A percentile compares a stretch with the other conserved stretches of the same genome.
phyloP scores from a whole-genome alignment of 2,888 invertebrate genomes.

The Bembecia ichneumoniformis region DNA sequence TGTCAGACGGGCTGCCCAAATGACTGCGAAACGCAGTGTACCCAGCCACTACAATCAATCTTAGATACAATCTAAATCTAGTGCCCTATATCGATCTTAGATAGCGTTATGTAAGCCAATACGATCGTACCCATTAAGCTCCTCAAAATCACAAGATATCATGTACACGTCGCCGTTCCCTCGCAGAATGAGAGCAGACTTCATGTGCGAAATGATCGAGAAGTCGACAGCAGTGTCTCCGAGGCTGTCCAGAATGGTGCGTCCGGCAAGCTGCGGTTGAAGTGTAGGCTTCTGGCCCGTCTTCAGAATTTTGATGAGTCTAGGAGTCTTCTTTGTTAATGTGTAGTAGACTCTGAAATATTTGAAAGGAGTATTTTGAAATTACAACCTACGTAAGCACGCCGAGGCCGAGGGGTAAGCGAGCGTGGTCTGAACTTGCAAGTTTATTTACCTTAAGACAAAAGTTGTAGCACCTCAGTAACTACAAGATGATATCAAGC shows the following conservation, averaged over 20 bases:
- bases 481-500: too few species aligned
- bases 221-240: constrained; percentile 92
- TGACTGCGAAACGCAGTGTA: too few species aligned
- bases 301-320: constrained; percentile 42
- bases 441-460: too few species aligned
- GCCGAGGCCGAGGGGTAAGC: too few species aligned
- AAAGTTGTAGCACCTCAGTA: too few species aligned
- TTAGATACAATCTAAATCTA: too few species aligned
- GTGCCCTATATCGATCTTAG: too few species aligned
- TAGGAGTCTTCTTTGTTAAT: constrained; percentile 47
- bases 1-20: too few species aligned
- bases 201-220: constrained; percentile 63
- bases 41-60: too few species aligned
- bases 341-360: constrained; percentile 62
- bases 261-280: constrained; percentile 50
- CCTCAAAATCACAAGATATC: constrained; percentile 34
- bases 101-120: too few species aligned
- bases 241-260: constrained; percentile 68
- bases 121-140: background rate
- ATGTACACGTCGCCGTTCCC: constrained; percentile 89
- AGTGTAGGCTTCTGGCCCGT: constrained; percentile 50
- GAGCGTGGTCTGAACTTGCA: too few species aligned
- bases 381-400: too few species aligned
- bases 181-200: constrained; percentile 78
- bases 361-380: background rate